Percentiles rank a stretch among this genome's conserved stretches.
Evolutionary conservation across 2,888 invertebrate genomes (phyloP).

Genomic region (Pyrrhosoma nymphula): DNA sequence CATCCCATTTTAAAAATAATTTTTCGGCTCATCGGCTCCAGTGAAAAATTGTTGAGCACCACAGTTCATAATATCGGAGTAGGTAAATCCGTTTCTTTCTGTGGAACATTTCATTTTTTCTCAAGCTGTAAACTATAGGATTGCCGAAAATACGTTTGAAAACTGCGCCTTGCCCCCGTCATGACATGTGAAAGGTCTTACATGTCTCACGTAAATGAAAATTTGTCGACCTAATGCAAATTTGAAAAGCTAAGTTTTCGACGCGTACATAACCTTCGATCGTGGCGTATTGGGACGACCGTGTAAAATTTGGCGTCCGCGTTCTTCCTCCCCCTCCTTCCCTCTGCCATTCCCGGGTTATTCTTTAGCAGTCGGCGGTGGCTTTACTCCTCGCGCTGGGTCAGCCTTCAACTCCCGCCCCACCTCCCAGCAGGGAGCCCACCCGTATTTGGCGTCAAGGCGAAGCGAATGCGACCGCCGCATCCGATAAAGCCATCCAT

Average conservation of each 20-base stretch:
- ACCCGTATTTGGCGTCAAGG: slow-evolving; percentile 20
- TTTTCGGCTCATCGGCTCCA: too few relatives aligned
- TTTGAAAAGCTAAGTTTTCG: too few relatives aligned
- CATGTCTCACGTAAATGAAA: neutral
- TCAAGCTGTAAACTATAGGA: neutral
- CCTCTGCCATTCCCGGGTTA: too few relatives aligned
- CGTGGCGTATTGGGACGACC: neutral
- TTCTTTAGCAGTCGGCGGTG: neutral
- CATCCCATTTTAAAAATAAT: too few relatives aligned
- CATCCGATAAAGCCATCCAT: neutral
- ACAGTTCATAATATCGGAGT: neutral
- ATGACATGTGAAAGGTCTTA: neutral
- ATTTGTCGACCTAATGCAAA: neutral
- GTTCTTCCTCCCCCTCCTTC: neutral
- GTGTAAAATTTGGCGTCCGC: neutral
- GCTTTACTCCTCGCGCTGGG: neutral
- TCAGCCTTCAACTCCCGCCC: neutral
- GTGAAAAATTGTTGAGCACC: too few relatives aligned
- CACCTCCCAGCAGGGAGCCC: neutral
- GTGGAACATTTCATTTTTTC: neutral
- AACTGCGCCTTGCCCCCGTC: neutral
- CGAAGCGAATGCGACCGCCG: neutral
- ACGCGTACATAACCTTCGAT: neutral
- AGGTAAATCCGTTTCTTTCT: neutral
- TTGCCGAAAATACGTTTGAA: neutral